Percentiles rank a stretch among this genome's conserved stretches.
Evolutionary conservation across 2,888 invertebrate genomes (phyloP).

Genomic region (Epicampocera succincta): DNA sequence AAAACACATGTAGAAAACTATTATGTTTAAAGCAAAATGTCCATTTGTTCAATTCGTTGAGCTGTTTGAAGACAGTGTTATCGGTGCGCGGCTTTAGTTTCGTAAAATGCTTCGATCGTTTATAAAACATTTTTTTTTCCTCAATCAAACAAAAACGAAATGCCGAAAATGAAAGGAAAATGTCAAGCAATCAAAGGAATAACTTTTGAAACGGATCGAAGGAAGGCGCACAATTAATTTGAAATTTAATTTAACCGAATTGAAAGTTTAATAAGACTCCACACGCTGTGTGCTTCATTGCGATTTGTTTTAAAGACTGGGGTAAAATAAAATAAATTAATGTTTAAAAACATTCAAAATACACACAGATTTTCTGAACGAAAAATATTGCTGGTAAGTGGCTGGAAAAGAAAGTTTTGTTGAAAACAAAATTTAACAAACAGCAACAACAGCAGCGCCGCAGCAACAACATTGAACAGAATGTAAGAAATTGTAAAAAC

Average conservation of each 20-base stretch:
- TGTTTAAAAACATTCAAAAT: conserved; percentile 64
- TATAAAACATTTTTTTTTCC: conserved; percentile 57
- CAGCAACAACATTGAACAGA: conserved; percentile 17
- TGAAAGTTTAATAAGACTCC: conserved; percentile 70
- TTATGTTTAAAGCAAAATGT: conserved; percentile 34
- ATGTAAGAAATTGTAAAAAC: conserved; percentile 26
- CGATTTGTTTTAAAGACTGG: conserved; percentile 74
- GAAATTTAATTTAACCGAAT: conserved; percentile 65
- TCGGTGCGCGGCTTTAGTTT: conserved; percentile 52
- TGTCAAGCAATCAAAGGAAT: conserved; percentile 1
- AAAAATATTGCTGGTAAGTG: conserved; percentile 20
- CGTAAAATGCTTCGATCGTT: conserved; percentile 53
- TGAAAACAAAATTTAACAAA: conserved; percentile 44
- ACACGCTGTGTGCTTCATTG: conserved; percentile 79
- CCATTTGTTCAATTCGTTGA: conserved; percentile 42
- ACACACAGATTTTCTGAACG: conserved; percentile 36
- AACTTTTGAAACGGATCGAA: conserved; percentile 7
- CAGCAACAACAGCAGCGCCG: no score
- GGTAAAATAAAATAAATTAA: conserved; percentile 57
- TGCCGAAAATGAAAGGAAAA: conserved; percentile 29
- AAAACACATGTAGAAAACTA: conserved; percentile 55
- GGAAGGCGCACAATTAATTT: conserved; percentile 19
- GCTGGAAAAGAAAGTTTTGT: conserved; percentile 67
- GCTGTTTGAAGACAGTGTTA: conserved; percentile 53
- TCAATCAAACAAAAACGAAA: conserved; percentile 21